phyloP scores from a whole-genome alignment of 2,888 invertebrate genomes.

The Lissocephala sabroskyi region DNA sequence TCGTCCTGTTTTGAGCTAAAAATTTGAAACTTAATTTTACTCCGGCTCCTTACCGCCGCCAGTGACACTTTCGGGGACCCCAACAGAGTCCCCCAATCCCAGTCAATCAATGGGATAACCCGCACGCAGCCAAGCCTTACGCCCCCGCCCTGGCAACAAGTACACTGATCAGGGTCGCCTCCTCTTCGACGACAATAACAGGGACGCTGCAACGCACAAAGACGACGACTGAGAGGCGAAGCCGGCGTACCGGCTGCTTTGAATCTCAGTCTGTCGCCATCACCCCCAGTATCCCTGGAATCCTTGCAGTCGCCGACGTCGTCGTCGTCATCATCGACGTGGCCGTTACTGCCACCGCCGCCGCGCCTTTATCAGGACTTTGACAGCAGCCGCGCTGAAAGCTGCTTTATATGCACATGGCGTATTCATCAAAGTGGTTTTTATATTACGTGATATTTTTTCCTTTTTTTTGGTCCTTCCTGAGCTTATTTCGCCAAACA shows the following conservation, averaged over 20 bases:
- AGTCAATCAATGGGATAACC: conserved; percentile 61
- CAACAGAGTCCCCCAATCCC: no score
- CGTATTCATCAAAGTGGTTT: conserved; percentile 68
- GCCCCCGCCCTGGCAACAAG: conserved; percentile 44
- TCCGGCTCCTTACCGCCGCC: no score
- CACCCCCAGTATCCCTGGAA: conserved; percentile 11
- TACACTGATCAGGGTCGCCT: conserved; percentile 46
- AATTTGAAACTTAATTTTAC: conserved; percentile 17
- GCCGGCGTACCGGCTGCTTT: neutral
- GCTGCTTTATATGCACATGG: conserved; percentile 62
- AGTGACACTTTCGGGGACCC: no score
- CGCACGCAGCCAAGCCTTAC: conserved; percentile 36
- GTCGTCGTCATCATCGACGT: no score
- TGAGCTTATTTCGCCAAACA: conserved; percentile 36
- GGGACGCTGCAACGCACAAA: conserved; percentile 26
- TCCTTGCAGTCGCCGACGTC: no score
- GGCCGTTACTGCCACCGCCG: neutral
- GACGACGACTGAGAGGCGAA: conserved; percentile 10
- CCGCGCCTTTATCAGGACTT: neutral
- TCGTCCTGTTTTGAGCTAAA: neutral
- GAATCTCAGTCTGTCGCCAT: conserved; percentile 19
- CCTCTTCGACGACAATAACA: neutral
- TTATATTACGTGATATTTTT: conserved; percentile 66
- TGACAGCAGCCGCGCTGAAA: conserved; percentile 8
- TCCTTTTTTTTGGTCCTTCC: conserved; percentile 16